Evolutionary conservation across 2,888 invertebrate species (phyloP).

Genomic region (Diadegma fenestrale): DNA sequence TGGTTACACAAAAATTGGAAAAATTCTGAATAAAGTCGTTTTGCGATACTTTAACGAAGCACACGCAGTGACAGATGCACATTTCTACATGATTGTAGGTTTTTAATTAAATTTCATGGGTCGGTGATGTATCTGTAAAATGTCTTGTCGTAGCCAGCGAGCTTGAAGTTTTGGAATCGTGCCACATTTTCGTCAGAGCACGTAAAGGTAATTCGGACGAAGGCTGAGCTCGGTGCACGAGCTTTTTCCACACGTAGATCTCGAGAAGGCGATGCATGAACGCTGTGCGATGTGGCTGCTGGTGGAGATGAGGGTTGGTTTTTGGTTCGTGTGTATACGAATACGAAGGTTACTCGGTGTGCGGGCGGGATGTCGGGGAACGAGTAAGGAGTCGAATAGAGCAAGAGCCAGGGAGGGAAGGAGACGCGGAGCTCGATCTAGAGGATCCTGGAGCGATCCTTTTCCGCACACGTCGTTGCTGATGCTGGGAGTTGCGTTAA

Average conservation of each 20-base stretch:
- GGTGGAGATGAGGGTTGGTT: constrained; percentile 49
- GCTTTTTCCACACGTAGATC: constrained; percentile 35
- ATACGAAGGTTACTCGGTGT: neutral
- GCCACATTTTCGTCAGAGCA: constrained; percentile 77
- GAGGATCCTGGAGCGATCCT: constrained; percentile 67
- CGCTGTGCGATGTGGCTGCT: constrained; percentile 45
- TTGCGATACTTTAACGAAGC: too few relatives aligned
- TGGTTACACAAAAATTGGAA: too few relatives aligned
- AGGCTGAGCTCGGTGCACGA: constrained; percentile 35
- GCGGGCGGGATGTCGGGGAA: constrained; percentile 44
- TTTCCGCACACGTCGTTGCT: constrained; percentile 55
- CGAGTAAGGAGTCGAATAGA: constrained; percentile 28
- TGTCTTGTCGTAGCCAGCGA: constrained; percentile 11
- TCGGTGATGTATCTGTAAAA: neutral
- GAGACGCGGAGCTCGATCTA: constrained; percentile 38
- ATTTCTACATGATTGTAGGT: neutral
- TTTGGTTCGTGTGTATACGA: constrained; percentile 10
- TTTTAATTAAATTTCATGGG: constrained; percentile 42
- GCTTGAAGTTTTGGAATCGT: constrained; percentile 71
- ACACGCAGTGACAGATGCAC: neutral
- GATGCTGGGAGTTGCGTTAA: constrained; percentile 32
- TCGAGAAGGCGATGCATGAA: constrained; percentile 39
- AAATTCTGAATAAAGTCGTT: too few relatives aligned
- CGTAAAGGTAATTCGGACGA: constrained; percentile 68
- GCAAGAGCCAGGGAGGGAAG: constrained; percentile 9